These are phyloP conservation scores for Agrotis exclamationis DNA, from an alignment of 2,888 invertebrate species.

Conservation along the genomic window DNA sequence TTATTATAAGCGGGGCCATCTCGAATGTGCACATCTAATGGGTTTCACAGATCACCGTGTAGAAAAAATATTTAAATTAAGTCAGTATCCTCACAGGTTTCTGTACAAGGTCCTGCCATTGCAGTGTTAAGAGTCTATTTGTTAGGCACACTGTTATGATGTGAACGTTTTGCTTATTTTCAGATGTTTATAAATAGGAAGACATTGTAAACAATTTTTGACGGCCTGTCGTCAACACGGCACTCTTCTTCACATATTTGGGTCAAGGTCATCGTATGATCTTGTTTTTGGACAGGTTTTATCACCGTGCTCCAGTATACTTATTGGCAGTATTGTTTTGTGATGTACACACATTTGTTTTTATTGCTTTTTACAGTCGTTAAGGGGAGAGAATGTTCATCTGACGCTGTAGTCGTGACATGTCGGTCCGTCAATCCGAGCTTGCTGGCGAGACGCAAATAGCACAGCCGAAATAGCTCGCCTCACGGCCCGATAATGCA, in stretches of 20 bases:
- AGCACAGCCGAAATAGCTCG: conserved; percentile 87
- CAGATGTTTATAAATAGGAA: conserved; percentile 49
- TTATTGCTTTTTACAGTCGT: conserved; percentile 73
- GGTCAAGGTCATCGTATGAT: conserved; percentile 87
- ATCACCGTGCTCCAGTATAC: conserved; percentile 27
- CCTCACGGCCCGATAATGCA: conserved; percentile 89
- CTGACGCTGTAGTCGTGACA: conserved; percentile 86
- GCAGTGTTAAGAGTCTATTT: conserved; percentile 24
- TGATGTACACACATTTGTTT: conserved; percentile 63
- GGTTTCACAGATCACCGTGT: conserved; percentile 23
- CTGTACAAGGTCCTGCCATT: conserved; percentile 26
- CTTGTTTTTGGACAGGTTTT: conserved; percentile 58
- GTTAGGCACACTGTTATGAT: conserved; percentile 27
- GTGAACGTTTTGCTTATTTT: conserved; percentile 30
- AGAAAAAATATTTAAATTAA: conserved; percentile 24
- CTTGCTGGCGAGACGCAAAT: conserved; percentile 88
- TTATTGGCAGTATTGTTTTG: conserved; percentile 35
- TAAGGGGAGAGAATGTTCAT: conserved; percentile 76
- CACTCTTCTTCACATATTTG: conserved; percentile 77
- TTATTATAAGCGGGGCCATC: conserved; percentile 37
- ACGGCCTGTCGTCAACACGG: conserved; percentile 55
- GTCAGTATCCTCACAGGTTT: conserved; percentile 25
- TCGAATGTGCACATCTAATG: conserved; percentile 36
- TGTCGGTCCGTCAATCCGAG: conserved; percentile 90
- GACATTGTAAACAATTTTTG: conserved; percentile 69